Base-by-base conservation (phyloP, 64 coral and sea anemone genomes). In the Exaiptasia diaphana region DNA sequence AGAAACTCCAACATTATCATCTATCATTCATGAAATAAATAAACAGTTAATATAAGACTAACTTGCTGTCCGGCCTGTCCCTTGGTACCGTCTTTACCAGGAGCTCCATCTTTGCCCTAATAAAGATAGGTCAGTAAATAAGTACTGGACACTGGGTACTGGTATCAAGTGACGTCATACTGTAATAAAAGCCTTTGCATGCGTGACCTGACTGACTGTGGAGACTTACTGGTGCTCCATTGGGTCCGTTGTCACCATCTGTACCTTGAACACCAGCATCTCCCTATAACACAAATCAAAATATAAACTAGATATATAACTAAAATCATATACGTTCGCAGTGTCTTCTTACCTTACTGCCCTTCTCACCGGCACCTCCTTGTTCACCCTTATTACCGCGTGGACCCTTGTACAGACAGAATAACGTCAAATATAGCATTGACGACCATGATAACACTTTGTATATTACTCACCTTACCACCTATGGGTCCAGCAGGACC, bases 51-150 rank as follows among this genome's bases (percentile, higher is more conserved):
- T 5, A 30, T 8, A 62, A 9, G 6, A 11, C 44, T 73, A 30
- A 73, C 69, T 49, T 73, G 69, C 29, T 42, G 69, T 49, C 69
- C 69, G 24, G 69, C 36, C 33, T 73, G 69, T 17, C 69, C 69
- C 44, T 73, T 73, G 23, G 38, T 8, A 32, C 69, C 69, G n/a
- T 73, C 44, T 42, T 42, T 73, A 18, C 69, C 69, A 9, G 69
- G 69, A 28, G 44, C 69, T 15, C 69, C 69, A 28, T 73, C 69
- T 1, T 17, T 4, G 20, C 69, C 69, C 69, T 73, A 30, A 25
- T 0, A 0, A 65, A 34, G 0, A 15, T 46, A 7, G 15, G 4
- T 5, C 1, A 65, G 38, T 1, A 34, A 65, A n/a, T n/a, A n/a
- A n/a, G n/a, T n/a, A n/a, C n/a, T n/a, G n/a, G n/a, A n/a, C n/a